These are phyloP conservation scores for Ascidia mentula DNA, from an alignment of 23 tunicate genomes.

Conservation along the genomic window DNA sequence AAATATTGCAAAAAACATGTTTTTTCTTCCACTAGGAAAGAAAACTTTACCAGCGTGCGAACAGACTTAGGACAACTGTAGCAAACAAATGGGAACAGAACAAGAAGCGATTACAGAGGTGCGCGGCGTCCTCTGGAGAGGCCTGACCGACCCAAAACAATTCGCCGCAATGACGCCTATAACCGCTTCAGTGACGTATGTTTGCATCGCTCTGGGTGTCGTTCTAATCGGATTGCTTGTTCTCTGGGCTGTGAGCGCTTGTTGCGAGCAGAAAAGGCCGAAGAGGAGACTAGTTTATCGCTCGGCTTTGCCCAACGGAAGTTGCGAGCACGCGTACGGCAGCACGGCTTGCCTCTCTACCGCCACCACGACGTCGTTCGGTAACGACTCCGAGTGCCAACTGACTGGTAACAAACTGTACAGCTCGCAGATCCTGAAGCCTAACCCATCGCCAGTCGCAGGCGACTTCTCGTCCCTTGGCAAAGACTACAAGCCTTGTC, in stretches of 20 bases:
- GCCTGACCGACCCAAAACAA: not conserved
- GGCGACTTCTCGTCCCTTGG: not conserved
- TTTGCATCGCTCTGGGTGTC: not conserved
- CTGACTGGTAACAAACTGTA: not conserved
- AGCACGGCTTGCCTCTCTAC: conserved; percentile 7
- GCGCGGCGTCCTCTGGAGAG: too few relatives aligned
- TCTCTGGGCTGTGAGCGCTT: conserved; percentile 4
- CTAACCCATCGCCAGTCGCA: not conserved
- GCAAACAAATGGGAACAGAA: too few relatives aligned
- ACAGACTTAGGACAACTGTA: too few relatives aligned
- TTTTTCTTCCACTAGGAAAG: too few relatives aligned
- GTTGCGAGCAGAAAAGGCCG: not conserved
- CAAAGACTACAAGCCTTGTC: not conserved
- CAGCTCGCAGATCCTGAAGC: not conserved
- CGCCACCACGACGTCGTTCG: not conserved
- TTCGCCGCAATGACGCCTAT: conserved; percentile 12
- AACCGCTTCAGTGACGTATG: not conserved
- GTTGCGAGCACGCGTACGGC: not conserved
- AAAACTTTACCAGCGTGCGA: too few relatives aligned
- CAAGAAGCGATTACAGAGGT: too few relatives aligned
- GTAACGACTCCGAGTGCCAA: not conserved
- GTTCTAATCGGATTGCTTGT: conserved; percentile 2
- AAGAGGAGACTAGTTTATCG: not conserved
- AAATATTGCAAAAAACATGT: too few relatives aligned
- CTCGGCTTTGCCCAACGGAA: not conserved